Percentiles rank a stretch among this genome's conserved stretches.
phyloP scores from a whole-genome alignment of 2,113 vertebrate genomes.

The Excalfactoria chinensis region DNA sequence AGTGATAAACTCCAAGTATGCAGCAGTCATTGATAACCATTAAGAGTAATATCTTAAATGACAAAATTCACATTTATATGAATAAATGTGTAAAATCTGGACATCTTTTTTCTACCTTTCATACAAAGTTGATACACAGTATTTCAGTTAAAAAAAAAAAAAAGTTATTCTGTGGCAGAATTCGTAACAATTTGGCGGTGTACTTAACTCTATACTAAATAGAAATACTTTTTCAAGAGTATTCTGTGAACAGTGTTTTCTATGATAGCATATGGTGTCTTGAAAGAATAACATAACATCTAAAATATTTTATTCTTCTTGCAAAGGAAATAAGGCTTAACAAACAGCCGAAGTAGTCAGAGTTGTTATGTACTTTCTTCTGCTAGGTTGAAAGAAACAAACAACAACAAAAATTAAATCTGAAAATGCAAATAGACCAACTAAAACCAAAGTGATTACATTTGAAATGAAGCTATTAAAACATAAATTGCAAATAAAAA shows the following conservation, averaged over 20 bases:
- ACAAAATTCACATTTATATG: not conserved
- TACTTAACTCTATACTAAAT: not conserved
- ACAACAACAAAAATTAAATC: not conserved
- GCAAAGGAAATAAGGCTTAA: not conserved
- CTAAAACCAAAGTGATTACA: not conserved
- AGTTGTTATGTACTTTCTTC: not conserved
- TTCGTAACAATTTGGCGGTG: not conserved
- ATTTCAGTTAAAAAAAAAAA: not conserved
- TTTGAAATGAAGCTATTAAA: not conserved
- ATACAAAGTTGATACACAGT: not conserved
- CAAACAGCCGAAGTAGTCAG: not conserved
- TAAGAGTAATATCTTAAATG: not conserved
- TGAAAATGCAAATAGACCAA: not conserved
- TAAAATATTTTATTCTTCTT: not conserved
- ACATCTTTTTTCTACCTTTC: not conserved
- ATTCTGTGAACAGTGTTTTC: not conserved
- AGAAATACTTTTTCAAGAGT: not conserved
- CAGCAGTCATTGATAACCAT: accelerated
- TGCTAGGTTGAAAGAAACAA: not conserved
- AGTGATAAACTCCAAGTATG: not conserved
- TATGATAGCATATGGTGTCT: not conserved
- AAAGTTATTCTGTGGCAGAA: not conserved
- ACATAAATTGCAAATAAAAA: not conserved
- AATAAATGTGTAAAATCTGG: not conserved
- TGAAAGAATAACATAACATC: not conserved